A percentile compares a stretch with the other conserved stretches of the same genome.
These are phyloP conservation scores for Chrysomela aeneicollis DNA, from an alignment of 2,888 invertebrate genomes.

Conservation along the genomic window DNA sequence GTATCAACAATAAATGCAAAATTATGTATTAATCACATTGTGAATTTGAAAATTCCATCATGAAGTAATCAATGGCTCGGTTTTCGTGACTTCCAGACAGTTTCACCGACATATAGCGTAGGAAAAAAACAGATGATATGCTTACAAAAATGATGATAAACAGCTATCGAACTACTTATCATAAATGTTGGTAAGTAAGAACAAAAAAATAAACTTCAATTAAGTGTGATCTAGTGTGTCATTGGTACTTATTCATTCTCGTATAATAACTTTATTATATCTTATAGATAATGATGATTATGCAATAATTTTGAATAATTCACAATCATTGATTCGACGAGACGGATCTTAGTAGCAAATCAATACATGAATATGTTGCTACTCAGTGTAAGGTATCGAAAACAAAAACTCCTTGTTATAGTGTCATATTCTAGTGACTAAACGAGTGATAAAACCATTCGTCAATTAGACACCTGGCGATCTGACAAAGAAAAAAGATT, in stretches of 20 bases:
- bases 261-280: neutral
- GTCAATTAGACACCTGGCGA: too few species aligned
- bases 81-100: too few species aligned
- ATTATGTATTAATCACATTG: too few species aligned
- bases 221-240: too few species aligned
- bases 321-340: slow-evolving; percentile 7
- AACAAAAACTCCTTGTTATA: too few species aligned
- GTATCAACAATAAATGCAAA: too few species aligned
- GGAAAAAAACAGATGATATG: neutral
- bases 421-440: too few species aligned
- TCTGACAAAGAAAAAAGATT: neutral
- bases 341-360: slow-evolving; percentile 14
- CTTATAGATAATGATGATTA: neutral
- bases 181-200: neutral
- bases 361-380: slow-evolving; percentile 15
- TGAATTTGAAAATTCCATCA: too few species aligned
- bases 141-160: neutral
- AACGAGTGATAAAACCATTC: too few species aligned
- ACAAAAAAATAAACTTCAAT: neutral
- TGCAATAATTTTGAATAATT: slow-evolving; percentile 2
- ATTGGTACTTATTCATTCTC: neutral
- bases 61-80: too few species aligned
- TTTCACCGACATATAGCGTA: too few species aligned
- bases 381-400: neutral
- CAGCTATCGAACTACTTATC: neutral